Evolutionary conservation across 2,797 vertebrate genomes (phyloP), one percentile per base, ranked within the genome.

Genomic region (Gouania willdenowi): DNA sequence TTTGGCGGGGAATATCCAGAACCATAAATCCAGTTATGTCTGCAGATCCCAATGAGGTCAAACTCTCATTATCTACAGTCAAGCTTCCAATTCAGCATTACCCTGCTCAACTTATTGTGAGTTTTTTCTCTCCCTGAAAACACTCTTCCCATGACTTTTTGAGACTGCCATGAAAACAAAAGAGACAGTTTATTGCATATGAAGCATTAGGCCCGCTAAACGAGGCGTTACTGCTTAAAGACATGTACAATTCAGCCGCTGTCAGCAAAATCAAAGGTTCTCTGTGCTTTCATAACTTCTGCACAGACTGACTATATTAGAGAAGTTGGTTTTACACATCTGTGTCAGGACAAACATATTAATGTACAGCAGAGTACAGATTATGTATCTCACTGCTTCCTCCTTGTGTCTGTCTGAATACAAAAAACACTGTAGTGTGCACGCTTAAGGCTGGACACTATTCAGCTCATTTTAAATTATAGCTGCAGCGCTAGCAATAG

Each of bases 191-290:
- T 43, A 30, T 48, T 39, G 23, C 17, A 19, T 11, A 35, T 47
- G 8, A 9, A 24, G 13, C 3, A n/a, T 20, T 22, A 65, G 53
- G 7, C 34, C 8, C 10, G 11, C 14, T 35, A 19, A 20, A 19
- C 5, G n/a, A n/a, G n/a, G n/a, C n/a, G n/a, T n/a, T n/a, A n/a
- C n/a, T n/a, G 6, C n/a, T 34, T 6, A 23, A 56, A 74, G 79
- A 71, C 37, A 70, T 51, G 29, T 29, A 77, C 64, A 81, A 77
- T 71, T 27, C 46, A 5, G 15, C 57, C 55, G 73, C 59, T 82
- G 66, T 79, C 5, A 28, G 7, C 0, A 8, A 32, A 42, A 58
- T 28, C 51, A 66, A 41, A 55, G 57, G 36, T 53, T 36, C 25
- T 60, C 48, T 52, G 20, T 59, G 9, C 32, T 56, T 37, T 11